Conservation (phyloP, 2,113 vertebrate species). For the Poecilia latipinna region DNA sequence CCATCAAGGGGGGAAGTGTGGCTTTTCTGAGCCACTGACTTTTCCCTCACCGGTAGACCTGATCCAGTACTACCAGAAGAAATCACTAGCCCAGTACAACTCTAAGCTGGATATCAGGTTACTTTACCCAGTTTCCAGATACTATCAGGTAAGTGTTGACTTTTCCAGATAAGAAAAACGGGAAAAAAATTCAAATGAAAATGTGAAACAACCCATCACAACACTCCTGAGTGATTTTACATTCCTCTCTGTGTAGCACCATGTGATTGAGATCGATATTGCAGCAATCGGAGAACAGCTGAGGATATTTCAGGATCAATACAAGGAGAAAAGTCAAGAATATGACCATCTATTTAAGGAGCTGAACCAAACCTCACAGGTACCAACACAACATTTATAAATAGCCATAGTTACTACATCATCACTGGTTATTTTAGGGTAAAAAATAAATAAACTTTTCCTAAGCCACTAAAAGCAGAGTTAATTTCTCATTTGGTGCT, state of each 20-base stretch:
- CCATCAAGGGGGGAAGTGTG: conserved; percentile 91
- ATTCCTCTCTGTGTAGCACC: conserved; percentile 78
- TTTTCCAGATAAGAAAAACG: neutral
- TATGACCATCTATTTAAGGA: conserved; percentile 94
- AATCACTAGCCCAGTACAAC: conserved; percentile 95
- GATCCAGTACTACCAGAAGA: conserved; percentile 94
- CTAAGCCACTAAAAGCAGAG: too few species aligned
- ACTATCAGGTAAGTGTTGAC: conserved; percentile 87
- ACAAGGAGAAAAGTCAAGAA: conserved; percentile 95
- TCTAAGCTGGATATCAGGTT: conserved; percentile 94
- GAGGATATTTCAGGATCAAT: conserved; percentile 93
- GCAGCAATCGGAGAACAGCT: conserved; percentile 96
- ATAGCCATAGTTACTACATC: too few species aligned
- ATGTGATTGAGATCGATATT: conserved; percentile 94
- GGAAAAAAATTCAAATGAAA: neutral
- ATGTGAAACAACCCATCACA: neutral
- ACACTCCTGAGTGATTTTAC: neutral
- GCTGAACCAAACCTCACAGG: conserved; percentile 95
- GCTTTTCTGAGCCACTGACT: conserved; percentile 95
- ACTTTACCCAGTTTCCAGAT: conserved; percentile 92
- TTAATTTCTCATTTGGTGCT: too few species aligned
- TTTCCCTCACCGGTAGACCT: conserved; percentile 95
- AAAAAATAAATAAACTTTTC: too few species aligned
- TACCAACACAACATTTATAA: conserved; percentile 42
- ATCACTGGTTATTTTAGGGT: too few species aligned